Evolutionary conservation across 2,113 vertebrate species (phyloP).

Genomic region (Acrocephalus arundinaceus): DNA sequence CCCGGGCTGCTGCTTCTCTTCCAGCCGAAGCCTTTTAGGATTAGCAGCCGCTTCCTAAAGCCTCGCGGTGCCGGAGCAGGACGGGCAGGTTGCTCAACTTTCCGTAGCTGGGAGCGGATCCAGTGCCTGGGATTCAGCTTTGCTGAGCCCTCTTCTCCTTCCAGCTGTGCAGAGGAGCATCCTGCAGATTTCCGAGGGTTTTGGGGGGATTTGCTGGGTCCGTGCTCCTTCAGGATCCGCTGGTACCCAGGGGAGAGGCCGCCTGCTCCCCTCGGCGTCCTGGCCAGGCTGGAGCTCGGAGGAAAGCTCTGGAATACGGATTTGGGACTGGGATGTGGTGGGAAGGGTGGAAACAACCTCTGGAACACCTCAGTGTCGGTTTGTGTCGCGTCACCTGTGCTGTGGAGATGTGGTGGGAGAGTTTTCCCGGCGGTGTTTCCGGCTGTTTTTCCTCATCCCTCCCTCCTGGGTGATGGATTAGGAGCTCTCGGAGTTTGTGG

Average conservation of each 20-base stretch:
- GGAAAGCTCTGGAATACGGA: not conserved
- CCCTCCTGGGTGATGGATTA: not conserved
- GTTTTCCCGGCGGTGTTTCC: not conserved
- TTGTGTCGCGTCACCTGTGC: not conserved
- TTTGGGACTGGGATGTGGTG: not conserved
- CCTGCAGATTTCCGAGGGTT: fast-evolving
- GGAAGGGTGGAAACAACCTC: not conserved
- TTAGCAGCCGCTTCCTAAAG: constrained; percentile 46
- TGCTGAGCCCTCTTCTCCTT: not conserved
- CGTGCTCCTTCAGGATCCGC: fast-evolving
- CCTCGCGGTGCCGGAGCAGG: not conserved
- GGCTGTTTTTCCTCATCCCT: not conserved
- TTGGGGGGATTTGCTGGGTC: not conserved
- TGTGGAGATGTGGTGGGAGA: fast-evolving
- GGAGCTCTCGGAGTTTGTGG: not conserved
- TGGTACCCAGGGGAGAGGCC: fast-evolving
- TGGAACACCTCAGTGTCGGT: fast-evolving
- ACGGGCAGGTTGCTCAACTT: not conserved
- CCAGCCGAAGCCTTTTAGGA: constrained; percentile 62
- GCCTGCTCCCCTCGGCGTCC: fast-evolving
- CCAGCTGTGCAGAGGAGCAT: not conserved
- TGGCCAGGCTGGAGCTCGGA: not conserved
- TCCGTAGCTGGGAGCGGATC: not conserved
- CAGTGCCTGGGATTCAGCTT: not conserved
- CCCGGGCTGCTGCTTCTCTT: constrained; percentile 31